Evolutionary conservation across 2,797 vertebrate genomes (phyloP), one percentile per base, ranked within the genome.

Genomic region (Sebastes hubbsi): DNA sequence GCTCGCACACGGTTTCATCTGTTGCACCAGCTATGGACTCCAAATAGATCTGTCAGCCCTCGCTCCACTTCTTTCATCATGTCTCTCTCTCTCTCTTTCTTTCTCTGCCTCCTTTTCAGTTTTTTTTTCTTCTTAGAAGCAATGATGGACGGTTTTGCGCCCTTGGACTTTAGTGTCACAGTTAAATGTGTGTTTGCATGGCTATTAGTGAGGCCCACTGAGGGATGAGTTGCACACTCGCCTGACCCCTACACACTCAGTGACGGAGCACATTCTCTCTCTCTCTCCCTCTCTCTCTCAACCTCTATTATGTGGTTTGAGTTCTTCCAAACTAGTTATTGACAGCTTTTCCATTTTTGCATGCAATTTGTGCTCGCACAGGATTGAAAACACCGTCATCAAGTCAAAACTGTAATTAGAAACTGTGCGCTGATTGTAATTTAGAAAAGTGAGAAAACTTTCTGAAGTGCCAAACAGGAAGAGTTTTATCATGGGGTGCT

Each of bases 101-200:
- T 75, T 81, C 63, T 86, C 66, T 70, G 78, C 75, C 89, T 82
- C 74, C 88, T 82, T 85, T 92, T 87, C 84, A 88, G 76, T 84
- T 78, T 67, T 52, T 77, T 85, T 90, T 91, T 85, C 71, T 89
- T 89, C 62, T 79, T 14, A 46, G 60, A 78, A 65, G 71, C 73
- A 77, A 30, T 91, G 84, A 92, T 93, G 89, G 91, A 93, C 82
- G 77, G 71, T 85, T 91, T 88, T 78, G 76, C 79, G 62, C 83
- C 87, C 60, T 77, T 76, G 79, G 86, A 89, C 89, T 91, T 91
- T 87, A 79, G 88, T 90, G 90, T 94, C 88, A 89, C 88, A 88
- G 91, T 87, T 91, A 91, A 90, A 92, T 93, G 89, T 91, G 83
- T 94, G 93, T 93, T 94, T 94, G 92, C 89, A 93, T 88, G 92